Evolutionary conservation across 2,797 vertebrate genomes (phyloP).

Genomic region (Sternotherus odoratus): DNA sequence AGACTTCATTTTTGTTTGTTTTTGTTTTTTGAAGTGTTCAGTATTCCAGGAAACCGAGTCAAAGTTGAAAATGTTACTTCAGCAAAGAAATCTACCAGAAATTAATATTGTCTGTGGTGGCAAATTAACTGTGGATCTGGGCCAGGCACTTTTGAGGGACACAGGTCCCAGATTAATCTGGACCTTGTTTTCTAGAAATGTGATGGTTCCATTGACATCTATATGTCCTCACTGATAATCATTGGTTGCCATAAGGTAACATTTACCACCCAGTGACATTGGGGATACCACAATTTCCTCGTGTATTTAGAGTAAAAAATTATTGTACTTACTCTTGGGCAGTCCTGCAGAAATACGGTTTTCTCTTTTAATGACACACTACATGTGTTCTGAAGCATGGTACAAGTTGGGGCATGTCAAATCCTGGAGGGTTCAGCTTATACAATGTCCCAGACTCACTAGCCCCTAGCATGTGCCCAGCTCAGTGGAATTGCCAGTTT

Average conservation of each 20-base stretch:
- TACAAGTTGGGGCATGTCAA: neutral
- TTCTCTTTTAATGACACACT: neutral
- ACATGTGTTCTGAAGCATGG: neutral
- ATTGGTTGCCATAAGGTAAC: neutral
- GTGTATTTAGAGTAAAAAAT: neutral
- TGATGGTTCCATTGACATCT: neutral
- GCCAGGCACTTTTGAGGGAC: neutral
- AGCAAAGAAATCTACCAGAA: neutral
- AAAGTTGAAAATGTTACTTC: neutral
- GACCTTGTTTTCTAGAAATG: neutral
- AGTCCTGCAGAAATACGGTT: neutral
- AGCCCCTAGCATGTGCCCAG: neutral
- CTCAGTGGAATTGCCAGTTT: neutral
- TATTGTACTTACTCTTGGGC: neutral
- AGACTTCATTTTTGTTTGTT: neutral
- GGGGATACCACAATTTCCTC: rapidly evolving
- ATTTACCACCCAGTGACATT: neutral
- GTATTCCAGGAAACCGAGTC: neutral
- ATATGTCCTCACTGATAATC: neutral
- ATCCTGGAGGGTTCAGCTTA: neutral
- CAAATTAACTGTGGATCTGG: neutral
- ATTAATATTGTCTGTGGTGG: neutral
- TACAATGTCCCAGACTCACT: neutral
- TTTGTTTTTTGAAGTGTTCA: neutral
- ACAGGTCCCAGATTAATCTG: too few relatives aligned